These are phyloP conservation scores for Actinernus sp. DNA, from an alignment of 92 coral and sea anemone genomes.

Conservation along the genomic window DNA sequence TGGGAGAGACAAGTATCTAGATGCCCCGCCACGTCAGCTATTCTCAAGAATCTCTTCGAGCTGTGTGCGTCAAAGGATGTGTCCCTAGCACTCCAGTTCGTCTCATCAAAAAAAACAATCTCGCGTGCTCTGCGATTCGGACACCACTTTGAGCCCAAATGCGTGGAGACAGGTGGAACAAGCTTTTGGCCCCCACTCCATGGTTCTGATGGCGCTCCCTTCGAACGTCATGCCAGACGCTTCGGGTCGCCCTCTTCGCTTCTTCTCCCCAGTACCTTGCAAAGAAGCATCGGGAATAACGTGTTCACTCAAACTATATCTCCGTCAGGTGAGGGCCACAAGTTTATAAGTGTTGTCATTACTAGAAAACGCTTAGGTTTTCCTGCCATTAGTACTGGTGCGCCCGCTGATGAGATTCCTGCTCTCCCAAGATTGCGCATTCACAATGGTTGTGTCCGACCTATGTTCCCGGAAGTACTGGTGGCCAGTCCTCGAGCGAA, in stretches of 20 bases:
- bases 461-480: slow-evolving; percentile 37
- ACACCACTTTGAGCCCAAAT: slow-evolving; percentile 21
- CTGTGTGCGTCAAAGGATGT: slow-evolving; percentile 5
- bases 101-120: too few species aligned
- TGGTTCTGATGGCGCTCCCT: slow-evolving; percentile 63
- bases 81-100: slow-evolving; percentile 7
- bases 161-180: slow-evolving; percentile 49
- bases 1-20: slow-evolving; percentile 42
- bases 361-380: slow-evolving; percentile 50
- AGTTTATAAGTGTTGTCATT: too few species aligned
- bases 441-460: slow-evolving; percentile 48
- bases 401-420: slow-evolving; percentile 36
- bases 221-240: slow-evolving; percentile 28
- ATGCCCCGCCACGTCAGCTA: slow-evolving; percentile 12
- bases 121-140: slow-evolving; percentile 48
- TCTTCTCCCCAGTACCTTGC: slow-evolving; percentile 38
- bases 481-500: slow-evolving; percentile 45
- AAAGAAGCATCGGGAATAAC: slow-evolving; percentile 34
- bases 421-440: slow-evolving; percentile 18
- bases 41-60: slow-evolving; percentile 2
- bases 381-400: slow-evolving; percentile 44
- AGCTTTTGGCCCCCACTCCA: slow-evolving; percentile 62
- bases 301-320: slow-evolving; percentile 32
- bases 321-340: too few species aligned
- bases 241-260: slow-evolving; percentile 47